phyloP scores from a whole-genome alignment of 2,888 invertebrate genomes.

The Xestia rhomboidea region DNA sequence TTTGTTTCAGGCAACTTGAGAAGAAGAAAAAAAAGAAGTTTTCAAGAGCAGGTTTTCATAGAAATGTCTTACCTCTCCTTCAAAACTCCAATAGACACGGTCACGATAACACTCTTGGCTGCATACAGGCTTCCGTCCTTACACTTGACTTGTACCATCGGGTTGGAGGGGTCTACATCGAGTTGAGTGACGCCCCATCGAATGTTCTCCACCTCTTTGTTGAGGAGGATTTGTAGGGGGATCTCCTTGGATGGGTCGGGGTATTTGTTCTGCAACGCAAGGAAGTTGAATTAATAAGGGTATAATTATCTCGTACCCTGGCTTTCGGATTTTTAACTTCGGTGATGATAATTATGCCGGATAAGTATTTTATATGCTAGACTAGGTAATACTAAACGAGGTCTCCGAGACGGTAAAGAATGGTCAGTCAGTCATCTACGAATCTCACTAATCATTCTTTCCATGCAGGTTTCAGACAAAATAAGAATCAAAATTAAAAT shows the following conservation, averaged over 20 bases:
- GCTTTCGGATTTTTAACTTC: not conserved
- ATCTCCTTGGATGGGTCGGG: slow-evolving; percentile 84
- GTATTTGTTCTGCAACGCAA: slow-evolving; percentile 84
- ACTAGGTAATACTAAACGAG: not conserved
- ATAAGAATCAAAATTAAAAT: not conserved
- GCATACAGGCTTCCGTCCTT: slow-evolving; percentile 89
- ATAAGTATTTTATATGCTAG: not conserved
- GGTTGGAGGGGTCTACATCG: slow-evolving; percentile 72
- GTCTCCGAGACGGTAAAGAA: not conserved
- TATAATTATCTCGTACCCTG: not conserved
- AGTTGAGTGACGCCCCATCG: slow-evolving; percentile 83
- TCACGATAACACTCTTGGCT: slow-evolving; percentile 92
- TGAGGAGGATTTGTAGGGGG: slow-evolving; percentile 86
- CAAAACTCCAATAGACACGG: slow-evolving; percentile 92
- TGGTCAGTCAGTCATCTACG: not conserved
- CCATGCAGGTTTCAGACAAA: not conserved
- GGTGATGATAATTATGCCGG: not conserved
- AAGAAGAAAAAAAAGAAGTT: no score
- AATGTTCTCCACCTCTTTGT: slow-evolving; percentile 90
- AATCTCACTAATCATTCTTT: not conserved
- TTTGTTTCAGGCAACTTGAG: not conserved
- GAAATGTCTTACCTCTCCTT: slow-evolving; percentile 88
- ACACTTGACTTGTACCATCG: slow-evolving; percentile 89
- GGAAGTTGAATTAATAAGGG: not conserved
- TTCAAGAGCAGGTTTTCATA: not conserved